Conservation (phyloP, 1,140 invertebrate species). For the Sarcophaga bullata region DNA sequence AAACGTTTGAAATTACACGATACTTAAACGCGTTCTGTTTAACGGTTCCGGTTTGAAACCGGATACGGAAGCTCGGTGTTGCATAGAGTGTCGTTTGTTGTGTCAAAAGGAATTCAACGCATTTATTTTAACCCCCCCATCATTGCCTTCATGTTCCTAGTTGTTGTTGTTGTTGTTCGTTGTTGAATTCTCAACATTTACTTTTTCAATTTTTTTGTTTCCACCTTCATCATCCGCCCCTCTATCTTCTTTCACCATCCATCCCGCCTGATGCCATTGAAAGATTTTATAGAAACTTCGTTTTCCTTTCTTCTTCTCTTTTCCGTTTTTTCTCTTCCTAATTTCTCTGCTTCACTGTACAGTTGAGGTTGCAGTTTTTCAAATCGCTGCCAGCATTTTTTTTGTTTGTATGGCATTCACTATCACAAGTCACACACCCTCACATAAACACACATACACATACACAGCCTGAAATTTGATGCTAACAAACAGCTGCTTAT, state of each 20-base stretch:
- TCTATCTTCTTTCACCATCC: too few relatives aligned
- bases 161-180: background rate
- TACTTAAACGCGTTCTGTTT: slow-evolving; percentile 1
- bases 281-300: background rate
- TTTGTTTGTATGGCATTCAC: too few relatives aligned
- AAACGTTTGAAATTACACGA: background rate
- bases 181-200: background rate
- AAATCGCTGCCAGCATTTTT: too few relatives aligned
- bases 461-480: background rate
- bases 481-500: slow-evolving; percentile 20
- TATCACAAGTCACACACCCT: too few relatives aligned
- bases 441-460: too few relatives aligned
- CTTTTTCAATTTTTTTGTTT: too few relatives aligned
- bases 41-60: slow-evolving; percentile 32
- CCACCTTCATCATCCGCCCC: too few relatives aligned
- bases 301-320: background rate
- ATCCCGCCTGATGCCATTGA: background rate
- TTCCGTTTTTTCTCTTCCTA: background rate
- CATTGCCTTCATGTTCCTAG: background rate
- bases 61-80: slow-evolving; percentile 44
- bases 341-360: background rate
- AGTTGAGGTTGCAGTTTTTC: background rate
- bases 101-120: background rate
- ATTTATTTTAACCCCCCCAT: background rate
- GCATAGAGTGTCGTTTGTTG: slow-evolving; percentile 29